Conservation (phyloP, 2,888 invertebrate species). For the Ganaspis brasiliensis region DNA sequence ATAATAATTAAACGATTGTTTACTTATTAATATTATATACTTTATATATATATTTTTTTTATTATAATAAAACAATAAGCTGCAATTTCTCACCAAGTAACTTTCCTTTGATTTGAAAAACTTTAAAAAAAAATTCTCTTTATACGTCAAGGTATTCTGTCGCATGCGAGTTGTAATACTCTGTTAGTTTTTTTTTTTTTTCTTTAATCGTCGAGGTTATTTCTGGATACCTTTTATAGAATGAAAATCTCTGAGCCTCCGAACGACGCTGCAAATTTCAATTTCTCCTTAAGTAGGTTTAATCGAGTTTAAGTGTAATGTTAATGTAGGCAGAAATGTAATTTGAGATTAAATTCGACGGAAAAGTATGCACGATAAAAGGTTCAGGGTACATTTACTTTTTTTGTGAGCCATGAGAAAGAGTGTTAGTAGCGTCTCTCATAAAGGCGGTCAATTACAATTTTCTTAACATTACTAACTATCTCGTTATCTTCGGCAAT, state of each 20-base stretch:
- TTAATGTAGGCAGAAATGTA: slow-evolving; percentile 40
- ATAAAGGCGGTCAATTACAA: slow-evolving; percentile 29
- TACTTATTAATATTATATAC: too few species aligned
- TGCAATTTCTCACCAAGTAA: not conserved
- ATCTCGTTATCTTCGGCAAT: slow-evolving; percentile 26
- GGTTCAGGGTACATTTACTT: slow-evolving; percentile 31
- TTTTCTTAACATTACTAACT: slow-evolving; percentile 39
- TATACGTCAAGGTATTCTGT: slow-evolving; percentile 10
- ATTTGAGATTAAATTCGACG: slow-evolving; percentile 35
- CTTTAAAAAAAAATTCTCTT: not conserved
- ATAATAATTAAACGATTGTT: too few species aligned
- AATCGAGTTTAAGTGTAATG: slow-evolving; percentile 39
- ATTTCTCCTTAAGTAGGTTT: slow-evolving; percentile 37
- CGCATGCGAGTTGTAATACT: not conserved
- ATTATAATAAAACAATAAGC: too few species aligned
- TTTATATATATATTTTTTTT: too few species aligned
- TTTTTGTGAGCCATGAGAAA: not conserved
- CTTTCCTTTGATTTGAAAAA: not conserved
- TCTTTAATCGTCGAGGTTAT: slow-evolving; percentile 28
- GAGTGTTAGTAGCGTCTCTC: not conserved
- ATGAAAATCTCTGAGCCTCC: slow-evolving; percentile 28
- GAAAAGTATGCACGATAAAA: slow-evolving; percentile 33
- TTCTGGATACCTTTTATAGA: slow-evolving; percentile 24
- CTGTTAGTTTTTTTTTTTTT: slow-evolving; percentile 15
- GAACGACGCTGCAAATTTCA: slow-evolving; percentile 37